phyloP scores from a whole-genome alignment of 2,113 vertebrate species.

The Ancistrus triradiatus region DNA sequence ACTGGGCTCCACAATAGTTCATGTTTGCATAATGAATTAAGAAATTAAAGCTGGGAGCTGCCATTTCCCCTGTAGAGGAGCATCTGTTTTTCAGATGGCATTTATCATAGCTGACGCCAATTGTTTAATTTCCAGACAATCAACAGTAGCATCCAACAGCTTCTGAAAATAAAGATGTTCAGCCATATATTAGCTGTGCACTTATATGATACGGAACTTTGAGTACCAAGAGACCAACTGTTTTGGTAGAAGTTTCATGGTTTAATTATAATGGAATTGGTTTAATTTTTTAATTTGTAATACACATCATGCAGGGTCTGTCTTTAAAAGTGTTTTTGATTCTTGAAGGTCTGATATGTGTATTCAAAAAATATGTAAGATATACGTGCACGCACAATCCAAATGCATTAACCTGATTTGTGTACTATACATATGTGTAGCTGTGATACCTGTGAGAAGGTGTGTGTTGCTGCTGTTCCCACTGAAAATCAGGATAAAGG shows the following conservation, averaged over 20 bases:
- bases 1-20: constrained; percentile 49
- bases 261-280: too few relatives aligned
- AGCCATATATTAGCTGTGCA: too few relatives aligned
- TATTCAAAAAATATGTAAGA: background rate
- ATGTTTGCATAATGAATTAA: constrained; percentile 59
- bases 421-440: constrained; percentile 41
- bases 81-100: constrained; percentile 45
- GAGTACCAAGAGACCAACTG: too few relatives aligned
- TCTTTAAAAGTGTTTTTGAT: too few relatives aligned
- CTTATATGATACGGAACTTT: too few relatives aligned
- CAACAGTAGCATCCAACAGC: too few relatives aligned
- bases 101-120: constrained; percentile 38
- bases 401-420: constrained; percentile 36
- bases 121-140: too few relatives aligned
- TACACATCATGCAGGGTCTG: too few relatives aligned
- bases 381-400: constrained; percentile 12
- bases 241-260: too few relatives aligned
- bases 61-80: constrained; percentile 19
- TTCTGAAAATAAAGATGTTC: too few relatives aligned
- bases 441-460: constrained; percentile 76
- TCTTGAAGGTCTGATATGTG: too few relatives aligned
- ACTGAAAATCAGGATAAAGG: constrained; percentile 51
- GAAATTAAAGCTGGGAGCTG: constrained; percentile 44
- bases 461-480: constrained; percentile 58
- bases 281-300: too few relatives aligned